Evolutionary conservation across 2,797 vertebrate genomes (phyloP), one percentile per base, ranked within the genome.

Genomic region (Lepilemur ruficaudatus): DNA sequence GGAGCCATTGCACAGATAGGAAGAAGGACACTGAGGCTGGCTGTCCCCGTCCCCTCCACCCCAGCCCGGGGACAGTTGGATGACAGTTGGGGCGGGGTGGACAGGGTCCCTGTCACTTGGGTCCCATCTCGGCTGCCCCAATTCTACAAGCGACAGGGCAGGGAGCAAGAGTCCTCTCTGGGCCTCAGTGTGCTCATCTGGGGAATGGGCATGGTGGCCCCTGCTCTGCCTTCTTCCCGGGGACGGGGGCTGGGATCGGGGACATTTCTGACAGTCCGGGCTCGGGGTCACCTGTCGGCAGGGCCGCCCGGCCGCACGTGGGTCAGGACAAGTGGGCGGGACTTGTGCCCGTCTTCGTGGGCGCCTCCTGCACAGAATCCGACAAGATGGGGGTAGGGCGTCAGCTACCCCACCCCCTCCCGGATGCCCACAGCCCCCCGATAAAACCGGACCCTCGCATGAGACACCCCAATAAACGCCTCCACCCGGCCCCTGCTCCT

Each of bases 301-400:
- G 99, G 99, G 43, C 99, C 99, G 25, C 99, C 99, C 0, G 99
- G 99, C 93, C 99, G 98, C 91, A 99, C 99, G 0, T 99, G 99
- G 32, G 99, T 99, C 93, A 99, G 99, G 97, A 99, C 99, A 28
- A 99, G 98, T 0, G 99, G 99, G 78, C 99, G 99, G 46, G 99
- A 99, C 97, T 99, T 99, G 98, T 99, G 99, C 99, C 99, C 99
- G 93, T 99, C 99, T 96, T 99, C 99, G 9, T 99, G 99, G 72
- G 99, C 99, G 15, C 99, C 99, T 79, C 99, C 99, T 99, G 98
- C 4, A 79, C 35, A 23, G 82, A 83, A 70, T 65, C 75, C 38
- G 98, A 97, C 11, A 61, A 96, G 97, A 98, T 30, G 30, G 8
- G 30, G 81, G 25, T 52, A 18, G 38, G 38, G 38, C 38, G 38